A percentile compares a stretch with the other conserved stretches of the same genome.
These are phyloP conservation scores for Pollimyrus isidori DNA, from an alignment of 2,113 vertebrate species.

Conservation along the genomic window DNA sequence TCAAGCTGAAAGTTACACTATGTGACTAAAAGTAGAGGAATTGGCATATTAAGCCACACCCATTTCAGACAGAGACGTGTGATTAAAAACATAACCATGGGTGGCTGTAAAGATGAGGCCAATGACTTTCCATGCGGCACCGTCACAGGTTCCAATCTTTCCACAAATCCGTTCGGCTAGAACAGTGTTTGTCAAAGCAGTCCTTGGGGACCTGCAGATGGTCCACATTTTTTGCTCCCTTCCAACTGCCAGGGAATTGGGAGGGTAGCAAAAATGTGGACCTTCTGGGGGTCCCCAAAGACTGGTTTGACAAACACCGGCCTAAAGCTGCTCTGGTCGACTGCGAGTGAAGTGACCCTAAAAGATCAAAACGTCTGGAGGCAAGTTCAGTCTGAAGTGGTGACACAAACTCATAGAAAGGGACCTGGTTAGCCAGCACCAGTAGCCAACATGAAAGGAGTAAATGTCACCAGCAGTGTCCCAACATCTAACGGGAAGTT, in stretches of 20 bases:
- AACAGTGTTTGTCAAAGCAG: not conserved
- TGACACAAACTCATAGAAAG: not conserved
- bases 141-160: not conserved
- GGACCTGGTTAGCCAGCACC: not conserved
- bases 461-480: not conserved
- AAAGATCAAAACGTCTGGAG: not conserved
- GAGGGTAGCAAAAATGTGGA: not conserved
- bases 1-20: not conserved
- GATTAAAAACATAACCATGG: not conserved
- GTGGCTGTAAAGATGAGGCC: not conserved
- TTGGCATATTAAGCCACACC: not conserved
- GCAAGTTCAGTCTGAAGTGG: not conserved
- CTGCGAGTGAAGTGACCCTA: not conserved
- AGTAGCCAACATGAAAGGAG: not conserved
- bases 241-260: not conserved
- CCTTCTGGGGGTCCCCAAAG: not conserved
- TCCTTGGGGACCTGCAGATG: not conserved
- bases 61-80: not conserved
- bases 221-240: too few species aligned
- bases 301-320: not conserved
- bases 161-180: not conserved
- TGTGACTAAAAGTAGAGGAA: not conserved
- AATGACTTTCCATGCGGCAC: not conserved
- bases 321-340: not conserved
- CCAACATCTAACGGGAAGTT: not conserved